phyloP scores from a whole-genome alignment of 2,113 vertebrate genomes.

The Naja naja region DNA sequence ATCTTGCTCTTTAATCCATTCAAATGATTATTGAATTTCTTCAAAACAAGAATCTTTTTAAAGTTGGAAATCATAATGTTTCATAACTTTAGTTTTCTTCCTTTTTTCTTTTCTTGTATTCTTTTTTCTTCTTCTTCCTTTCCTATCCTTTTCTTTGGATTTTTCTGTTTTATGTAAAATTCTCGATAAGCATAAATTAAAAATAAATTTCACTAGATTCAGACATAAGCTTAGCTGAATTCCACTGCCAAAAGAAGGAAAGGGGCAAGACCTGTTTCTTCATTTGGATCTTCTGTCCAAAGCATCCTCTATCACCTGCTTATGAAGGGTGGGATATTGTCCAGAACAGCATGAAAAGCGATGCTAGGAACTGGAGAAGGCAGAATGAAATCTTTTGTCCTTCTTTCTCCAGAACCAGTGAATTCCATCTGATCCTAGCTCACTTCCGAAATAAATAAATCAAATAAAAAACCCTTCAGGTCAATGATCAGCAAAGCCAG shows the following conservation, averaged over 20 bases:
- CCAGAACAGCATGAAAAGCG: background rate
- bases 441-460: background rate
- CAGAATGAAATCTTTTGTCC: background rate
- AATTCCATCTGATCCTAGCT: background rate
- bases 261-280: background rate
- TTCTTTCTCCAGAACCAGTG: background rate
- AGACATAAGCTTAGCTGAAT: background rate
- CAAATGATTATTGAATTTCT: background rate
- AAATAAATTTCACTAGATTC: background rate
- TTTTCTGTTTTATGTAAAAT: background rate
- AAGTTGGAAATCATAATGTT: background rate
- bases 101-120: background rate
- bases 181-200: background rate
- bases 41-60: background rate
- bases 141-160: background rate
- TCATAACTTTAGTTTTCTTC: background rate
- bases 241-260: background rate
- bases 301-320: background rate
- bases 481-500: background rate
- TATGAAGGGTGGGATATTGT: background rate
- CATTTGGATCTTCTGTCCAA: background rate
- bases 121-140: background rate
- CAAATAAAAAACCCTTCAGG: background rate
- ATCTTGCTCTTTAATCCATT: background rate
- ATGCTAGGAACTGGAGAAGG: background rate